Evolutionary conservation across 2,888 invertebrate species (phyloP), one percentile per base, ranked within the genome.

Genomic region (Ellobium chinense): DNA sequence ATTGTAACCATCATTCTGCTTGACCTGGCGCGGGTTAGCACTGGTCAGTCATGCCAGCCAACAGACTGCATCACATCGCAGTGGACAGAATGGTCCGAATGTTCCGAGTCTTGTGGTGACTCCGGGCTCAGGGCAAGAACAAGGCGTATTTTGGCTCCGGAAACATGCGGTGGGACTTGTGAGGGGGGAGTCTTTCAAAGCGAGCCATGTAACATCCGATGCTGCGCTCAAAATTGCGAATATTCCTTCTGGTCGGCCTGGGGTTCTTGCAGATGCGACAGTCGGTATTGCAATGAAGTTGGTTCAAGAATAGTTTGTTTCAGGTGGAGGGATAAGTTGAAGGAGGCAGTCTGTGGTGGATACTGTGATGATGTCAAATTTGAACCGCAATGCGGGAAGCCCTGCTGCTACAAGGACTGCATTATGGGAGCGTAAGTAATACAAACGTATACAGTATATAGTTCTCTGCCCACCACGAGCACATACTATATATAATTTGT

Each of bases 361-460:
- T 87, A 84, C 66, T 88, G 87, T 78, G 86, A 86, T 66, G 72
- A 83, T 36, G 36, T 62, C 5, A 81, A 70, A 1, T 29, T 74
- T 9, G 75, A 85, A n/a, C 75, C 82, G 29, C 74, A 60, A 29
- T 88, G 88, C 74, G 84, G 84, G 4, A 63, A 81, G 27, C 84
- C 87, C 2, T 86, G 86, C 66, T 88, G 88, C 80, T 84, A 83
- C 76, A 74, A 78, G 60, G 87, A 88, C 79, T 88, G 88, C 78
- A 83, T 84, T 31, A 54, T 84, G 24, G 84, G 85, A n/a, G 31
- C 29, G 54, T 73, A 36, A n/a, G n/a, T n/a, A n/a, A n/a, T n/a
- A n/a, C n/a, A n/a, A n/a, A n/a, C n/a, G n/a, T n/a, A n/a, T n/a
- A n/a, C n/a, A n/a, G n/a, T n/a, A n/a, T n/a, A n/a, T n/a, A n/a